Evolutionary conservation across 1,140 invertebrate genomes (phyloP), one percentile per base, ranked within the genome.

Genomic region (Sweltsa coloradensis): DNA sequence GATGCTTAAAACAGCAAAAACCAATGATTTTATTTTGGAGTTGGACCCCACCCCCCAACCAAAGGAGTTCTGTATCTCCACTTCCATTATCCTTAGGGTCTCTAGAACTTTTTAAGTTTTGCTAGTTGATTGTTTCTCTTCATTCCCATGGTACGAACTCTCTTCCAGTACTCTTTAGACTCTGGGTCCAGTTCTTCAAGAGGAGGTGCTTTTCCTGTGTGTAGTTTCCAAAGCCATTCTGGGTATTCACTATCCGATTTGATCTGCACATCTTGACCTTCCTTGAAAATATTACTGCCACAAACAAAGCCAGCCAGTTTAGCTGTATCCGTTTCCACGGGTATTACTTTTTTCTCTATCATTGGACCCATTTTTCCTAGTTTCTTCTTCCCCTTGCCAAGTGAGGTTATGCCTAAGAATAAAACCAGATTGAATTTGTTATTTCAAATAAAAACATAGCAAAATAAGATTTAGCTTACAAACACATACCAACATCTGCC

Each of bases 211-310:
- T 66, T 63, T 0, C 75, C 75, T 21, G 71, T 76, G 47, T 76
- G 67, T 11, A 96, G 57, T 0, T 55, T 70, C 90, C 90, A 96
- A 16, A 97, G 63, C 92, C 92, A 97, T 18, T 89, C 88, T 0
- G 92, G 92, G 66, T 97, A 97, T 61, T 94, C 90, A 44, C 70
- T 74, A 60, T 95, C 86, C 2, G 81, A 74, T 63, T 85, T 85
- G 9, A 97, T 49, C 72, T 89, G 74, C 14, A 93, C 64, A 62
- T 93, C 89, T 66, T 90, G 73, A 6, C 80, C 79, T 57, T 74
- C 69, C 60, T 81, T 76, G 25, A 74, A 70, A 45, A 89, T 79
- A 63, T 94, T 92, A 43, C 79, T 82, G 3, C 92, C 92, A 61
- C 90, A 95, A n/a, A 85, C 78, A 61, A 77, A 82, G 40, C 68